A percentile compares a stretch with the other conserved stretches of the same genome.
phyloP scores from a whole-genome alignment of 1,140 invertebrate species.

The Tribolium castaneum region DNA sequence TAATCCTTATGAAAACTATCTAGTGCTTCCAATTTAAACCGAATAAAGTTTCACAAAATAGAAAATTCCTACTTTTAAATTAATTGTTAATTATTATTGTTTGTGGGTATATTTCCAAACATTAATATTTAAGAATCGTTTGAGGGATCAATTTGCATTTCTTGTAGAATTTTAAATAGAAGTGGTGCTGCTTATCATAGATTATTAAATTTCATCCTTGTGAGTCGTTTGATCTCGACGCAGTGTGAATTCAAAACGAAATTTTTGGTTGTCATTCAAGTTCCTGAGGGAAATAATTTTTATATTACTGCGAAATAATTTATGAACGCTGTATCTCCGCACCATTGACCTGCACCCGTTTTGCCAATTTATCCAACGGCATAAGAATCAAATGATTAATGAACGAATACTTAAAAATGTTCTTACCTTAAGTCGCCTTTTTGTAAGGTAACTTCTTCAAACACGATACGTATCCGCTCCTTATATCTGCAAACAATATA shows the following conservation, averaged over 20 bases:
- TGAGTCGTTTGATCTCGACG: neutral
- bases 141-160: neutral
- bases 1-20: too few species aligned
- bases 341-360: neutral
- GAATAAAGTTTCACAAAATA: too few species aligned
- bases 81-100: too few species aligned
- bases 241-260: neutral
- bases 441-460: slow-evolving; percentile 62
- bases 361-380: neutral
- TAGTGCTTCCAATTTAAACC: too few species aligned
- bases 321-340: neutral
- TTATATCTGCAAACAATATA: slow-evolving; percentile 59
- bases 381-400: too few species aligned
- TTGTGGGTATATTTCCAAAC: too few species aligned
- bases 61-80: too few species aligned
- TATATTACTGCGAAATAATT: neutral
- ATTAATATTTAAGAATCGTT: too few species aligned
- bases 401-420: neutral
- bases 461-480: slow-evolving; percentile 60
- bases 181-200: neutral
- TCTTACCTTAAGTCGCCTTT: slow-evolving; percentile 63
- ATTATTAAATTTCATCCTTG: neutral
- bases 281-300: slow-evolving; percentile 2
- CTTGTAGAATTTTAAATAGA: neutral
- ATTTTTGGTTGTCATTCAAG: slow-evolving; percentile 9